Conservation (phyloP, 2,888 invertebrate genomes). For the Brachyptera putata region DNA sequence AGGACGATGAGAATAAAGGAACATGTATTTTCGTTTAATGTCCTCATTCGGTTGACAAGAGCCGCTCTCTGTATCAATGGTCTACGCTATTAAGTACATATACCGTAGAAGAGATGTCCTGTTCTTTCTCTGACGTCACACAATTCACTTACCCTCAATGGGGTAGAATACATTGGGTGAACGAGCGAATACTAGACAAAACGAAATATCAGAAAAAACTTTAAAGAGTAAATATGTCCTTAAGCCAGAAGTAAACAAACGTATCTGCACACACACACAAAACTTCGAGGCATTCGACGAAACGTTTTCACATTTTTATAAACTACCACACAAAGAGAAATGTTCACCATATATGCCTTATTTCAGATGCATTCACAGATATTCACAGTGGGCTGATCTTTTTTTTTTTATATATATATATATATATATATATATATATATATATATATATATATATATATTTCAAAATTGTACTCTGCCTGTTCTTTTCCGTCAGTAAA, state of each 20-base stretch:
- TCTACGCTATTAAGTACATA: slow-evolving; percentile 5
- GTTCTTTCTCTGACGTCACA: slow-evolving; percentile 1
- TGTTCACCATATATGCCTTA: not conserved
- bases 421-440: no score
- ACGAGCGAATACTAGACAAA: no score
- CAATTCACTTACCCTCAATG: slow-evolving; percentile 16
- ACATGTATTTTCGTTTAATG: slow-evolving; percentile 5
- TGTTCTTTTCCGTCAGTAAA: not conserved
- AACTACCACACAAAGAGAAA: not conserved
- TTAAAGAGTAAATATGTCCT: slow-evolving; percentile 7
- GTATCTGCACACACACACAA: no score
- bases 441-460: no score
- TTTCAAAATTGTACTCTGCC: no score
- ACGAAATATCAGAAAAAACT: slow-evolving; percentile 1
- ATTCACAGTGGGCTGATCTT: not conserved
- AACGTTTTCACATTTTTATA: slow-evolving; percentile 10
- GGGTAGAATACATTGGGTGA: slow-evolving; percentile 7
- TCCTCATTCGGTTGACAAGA: slow-evolving; percentile 4
- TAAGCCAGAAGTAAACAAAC: slow-evolving; percentile 16
- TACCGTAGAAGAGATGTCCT: slow-evolving; percentile 14
- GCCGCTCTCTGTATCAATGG: slow-evolving; percentile 1
- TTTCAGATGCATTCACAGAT: not conserved
- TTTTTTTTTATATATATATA: not conserved
- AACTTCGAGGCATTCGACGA: not conserved
- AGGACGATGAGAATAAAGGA: not conserved